Evolutionary conservation across 2,888 invertebrate genomes (phyloP).

Genomic region (Halocaridina rubra): DNA sequence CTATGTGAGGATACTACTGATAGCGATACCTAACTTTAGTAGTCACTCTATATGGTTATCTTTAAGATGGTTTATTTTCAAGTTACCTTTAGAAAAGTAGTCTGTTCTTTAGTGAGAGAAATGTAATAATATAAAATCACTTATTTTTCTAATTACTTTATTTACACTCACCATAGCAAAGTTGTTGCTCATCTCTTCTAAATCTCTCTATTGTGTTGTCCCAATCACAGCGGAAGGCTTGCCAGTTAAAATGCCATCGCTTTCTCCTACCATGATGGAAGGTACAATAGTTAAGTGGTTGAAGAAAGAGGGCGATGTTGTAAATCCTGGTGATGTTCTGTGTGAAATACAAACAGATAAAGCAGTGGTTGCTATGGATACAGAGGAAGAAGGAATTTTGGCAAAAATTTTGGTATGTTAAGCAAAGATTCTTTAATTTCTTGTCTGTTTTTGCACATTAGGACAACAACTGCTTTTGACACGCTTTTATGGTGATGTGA

Average conservation of each 20-base stretch:
- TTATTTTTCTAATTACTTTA: background rate
- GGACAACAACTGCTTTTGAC: too few species aligned
- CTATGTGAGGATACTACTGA: too few species aligned
- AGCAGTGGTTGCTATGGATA: conserved; percentile 74
- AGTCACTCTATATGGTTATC: too few species aligned
- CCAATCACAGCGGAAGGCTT: conserved; percentile 52
- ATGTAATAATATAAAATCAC: background rate
- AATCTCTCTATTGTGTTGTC: background rate
- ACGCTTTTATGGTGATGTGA: too few species aligned
- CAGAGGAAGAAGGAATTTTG: conserved; percentile 75
- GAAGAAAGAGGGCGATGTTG: conserved; percentile 73
- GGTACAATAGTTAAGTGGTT: conserved; percentile 74
- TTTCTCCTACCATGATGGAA: conserved; percentile 76
- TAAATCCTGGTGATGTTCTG: conserved; percentile 74
- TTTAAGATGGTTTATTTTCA: too few species aligned
- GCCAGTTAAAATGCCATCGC: conserved; percentile 72
- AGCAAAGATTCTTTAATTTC: too few species aligned
- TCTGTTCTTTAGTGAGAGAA: background rate
- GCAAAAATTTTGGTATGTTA: conserved; percentile 74
- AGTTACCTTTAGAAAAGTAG: too few species aligned
- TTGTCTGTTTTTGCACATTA: too few species aligned
- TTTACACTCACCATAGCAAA: too few species aligned
- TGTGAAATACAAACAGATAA: conserved; percentile 78
- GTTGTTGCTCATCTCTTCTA: too few species aligned
- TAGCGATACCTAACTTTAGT: too few species aligned